Evolutionary conservation across 2,888 invertebrate species (phyloP), one percentile per base, ranked within the genome.

Genomic region (Buathra laborator): DNA sequence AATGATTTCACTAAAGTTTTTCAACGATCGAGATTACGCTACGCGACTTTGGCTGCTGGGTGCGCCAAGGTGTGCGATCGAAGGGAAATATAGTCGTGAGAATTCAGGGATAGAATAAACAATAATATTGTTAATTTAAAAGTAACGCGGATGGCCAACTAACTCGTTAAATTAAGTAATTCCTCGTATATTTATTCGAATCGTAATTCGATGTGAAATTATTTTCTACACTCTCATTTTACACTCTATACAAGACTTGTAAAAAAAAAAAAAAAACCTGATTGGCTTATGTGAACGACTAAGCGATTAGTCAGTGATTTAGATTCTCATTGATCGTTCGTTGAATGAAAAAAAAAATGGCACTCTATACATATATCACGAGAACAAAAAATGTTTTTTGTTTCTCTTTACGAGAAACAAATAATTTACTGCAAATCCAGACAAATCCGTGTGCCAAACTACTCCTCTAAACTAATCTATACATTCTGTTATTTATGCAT

Each of bases 401-500:
- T 24, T 24, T 24, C 24, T 24, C 37, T 37, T 37, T 9, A 1
- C 14, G 29, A 24, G n/a, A 19, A 70, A 4, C 29, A 29, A 16
- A 71, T 46, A 16, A 43, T 37, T 14, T 19, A 75, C 0, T 51
- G 37, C 29, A 75, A 66, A 43, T 24, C 29, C 66, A 70, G 46
- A 81, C 56, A 71, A 74, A 79, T 37, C 32, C 68, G 74, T 74
- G 85, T 86, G 86, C 86, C 86, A 86, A 86, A 86, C 51, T 51
- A 48, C 37, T 53, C 75, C 75, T 66, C 14, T 29, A 62, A 62
- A 75, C 37, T 66, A 51, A 75, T 72, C 19, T 81, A 75, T 79
- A 75, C 81, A 85, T 85, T 85, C 75, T 85, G 32, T 79, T 82
- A 46, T 59, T 75, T 81, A 64, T 85, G 81, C 81, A 85, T 85